phyloP scores from a whole-genome alignment of 2,888 invertebrate genomes.

The Ptychoptera albimana region DNA sequence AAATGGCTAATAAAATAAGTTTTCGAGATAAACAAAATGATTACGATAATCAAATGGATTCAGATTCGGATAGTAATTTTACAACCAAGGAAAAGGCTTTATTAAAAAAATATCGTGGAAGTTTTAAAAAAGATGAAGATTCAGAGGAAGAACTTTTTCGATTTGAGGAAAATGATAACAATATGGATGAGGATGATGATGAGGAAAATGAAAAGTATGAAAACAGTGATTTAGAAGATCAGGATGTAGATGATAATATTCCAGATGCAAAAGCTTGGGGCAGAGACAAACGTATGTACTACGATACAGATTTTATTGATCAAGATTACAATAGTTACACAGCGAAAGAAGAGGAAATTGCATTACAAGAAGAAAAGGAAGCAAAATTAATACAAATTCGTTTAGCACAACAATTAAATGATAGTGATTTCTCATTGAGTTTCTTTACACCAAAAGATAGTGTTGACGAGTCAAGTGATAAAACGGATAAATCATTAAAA shows the following conservation, averaged over 20 bases:
- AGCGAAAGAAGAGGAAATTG: constrained; percentile 53
- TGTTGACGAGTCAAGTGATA: constrained; percentile 14
- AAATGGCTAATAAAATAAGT: too few species aligned
- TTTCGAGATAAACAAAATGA: too few species aligned
- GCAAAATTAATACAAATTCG: constrained; percentile 65
- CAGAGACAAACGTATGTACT: constrained; percentile 58
- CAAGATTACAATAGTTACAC: constrained; percentile 54
- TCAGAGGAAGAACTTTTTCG: constrained; percentile 48
- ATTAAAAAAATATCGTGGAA: constrained; percentile 40
- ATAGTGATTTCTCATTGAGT: constrained; percentile 56
- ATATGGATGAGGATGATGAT: constrained; percentile 32
- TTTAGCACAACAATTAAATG: constrained; percentile 59
- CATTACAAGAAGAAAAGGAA: constrained; percentile 69
- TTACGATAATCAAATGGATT: constrained; percentile 13
- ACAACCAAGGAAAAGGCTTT: constrained; percentile 45
- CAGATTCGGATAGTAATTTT: constrained; percentile 59
- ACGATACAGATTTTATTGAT: constrained; percentile 80
- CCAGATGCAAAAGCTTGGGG: constrained; percentile 83
- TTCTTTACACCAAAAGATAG: constrained; percentile 28
- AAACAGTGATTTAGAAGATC: constrained; percentile 63
- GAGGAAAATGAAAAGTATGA: constrained; percentile 29
- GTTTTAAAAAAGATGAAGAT: constrained; percentile 33
- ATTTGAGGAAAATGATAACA: constrained; percentile 34
- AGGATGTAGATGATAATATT: constrained; percentile 48
- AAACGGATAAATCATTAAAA: constrained; percentile 9